A percentile compares a stretch with the other conserved stretches of the same genome.
These are phyloP conservation scores for Gymnoscopelus microlampas DNA, from an alignment of 2,797 vertebrate species.

Conservation along the genomic window DNA sequence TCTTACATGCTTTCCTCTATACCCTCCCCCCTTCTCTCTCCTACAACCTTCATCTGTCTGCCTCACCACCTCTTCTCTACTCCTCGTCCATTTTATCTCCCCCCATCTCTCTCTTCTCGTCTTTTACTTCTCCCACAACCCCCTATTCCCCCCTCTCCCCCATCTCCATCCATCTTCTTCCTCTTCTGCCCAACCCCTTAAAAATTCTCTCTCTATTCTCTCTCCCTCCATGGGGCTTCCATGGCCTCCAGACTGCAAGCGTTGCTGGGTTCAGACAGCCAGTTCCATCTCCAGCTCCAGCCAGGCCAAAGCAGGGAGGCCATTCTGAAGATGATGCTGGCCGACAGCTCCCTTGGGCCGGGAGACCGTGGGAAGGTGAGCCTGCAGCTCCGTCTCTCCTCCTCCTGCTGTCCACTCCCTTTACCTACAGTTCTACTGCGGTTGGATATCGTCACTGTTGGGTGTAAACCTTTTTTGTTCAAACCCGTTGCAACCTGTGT, in stretches of 20 bases:
- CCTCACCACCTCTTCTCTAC: not conserved
- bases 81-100: not conserved
- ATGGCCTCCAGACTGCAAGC: constrained; percentile 6
- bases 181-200: not conserved
- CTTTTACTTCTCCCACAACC: not conserved
- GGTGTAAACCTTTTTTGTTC: no score
- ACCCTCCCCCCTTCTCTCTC: not conserved
- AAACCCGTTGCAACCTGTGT: no score
- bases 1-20: not conserved
- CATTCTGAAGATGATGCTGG: constrained; percentile 84
- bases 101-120: not conserved
- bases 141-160: not conserved
- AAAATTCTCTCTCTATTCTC: no score
- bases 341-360: constrained; percentile 78
- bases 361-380: constrained; percentile 85
- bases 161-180: not conserved
- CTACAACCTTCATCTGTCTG: not conserved
- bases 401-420: not conserved
- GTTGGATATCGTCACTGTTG: no score
- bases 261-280: constrained; percentile 67
- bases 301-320: constrained; percentile 86
- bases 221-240: constrained; percentile 70
- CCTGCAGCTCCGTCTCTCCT: constrained; percentile 3
- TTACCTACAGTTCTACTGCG: no score
- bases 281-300: constrained; percentile 73